Base-by-base conservation (phyloP, 1,140 invertebrate genomes). In the Drosophila micromelanica region DNA sequence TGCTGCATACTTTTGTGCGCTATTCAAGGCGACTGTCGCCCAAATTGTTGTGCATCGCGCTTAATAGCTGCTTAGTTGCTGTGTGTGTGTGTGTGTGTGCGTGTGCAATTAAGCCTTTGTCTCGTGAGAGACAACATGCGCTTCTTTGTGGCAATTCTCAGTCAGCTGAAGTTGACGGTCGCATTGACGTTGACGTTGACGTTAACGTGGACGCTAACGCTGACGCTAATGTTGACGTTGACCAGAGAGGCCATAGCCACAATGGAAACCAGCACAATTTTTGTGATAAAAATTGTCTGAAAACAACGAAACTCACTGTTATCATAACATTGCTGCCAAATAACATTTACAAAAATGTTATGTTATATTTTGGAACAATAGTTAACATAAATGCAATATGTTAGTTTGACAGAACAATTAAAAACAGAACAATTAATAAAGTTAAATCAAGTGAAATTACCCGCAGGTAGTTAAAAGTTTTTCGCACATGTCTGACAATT, bases 21-120 rank as follows among this genome's bases (percentile, higher is more conserved):
- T 52, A 37, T 55, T 76, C 82, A 82, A 89, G 84, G 82, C 75
- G 48, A 78, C 67, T 68, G 70, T 60, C 67, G 82, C 68, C 79
- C 84, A 89, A 82, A 82, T 89, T 87, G 75, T 65, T 57, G 52
- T 76, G 76, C 80, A 78, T 69, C 71, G 70, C 67, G 67, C 67
- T 77, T 82, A 87, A 82, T 87, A 77, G 82, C 75, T 59, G 69
- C 68, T 87, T 78, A 82, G 71, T 78, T 87, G 81, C 13, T 13
- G 65, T 48, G 51, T 67, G 46, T 51, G 63, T 77, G 75, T 64
- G 54, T 37, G 30, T 57, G 60, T 69, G 55, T 54, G 61, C 38
- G 69, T 30, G 51, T 57, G 82, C 72, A 86, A 86, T 86, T 86
- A 86, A 76, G 78, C 61, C 57, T 72, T 86, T 86, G 84, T 84